These are phyloP conservation scores for Leptobrachium ailaonicum DNA, from an alignment of 2,113 vertebrate species.

Conservation along the genomic window DNA sequence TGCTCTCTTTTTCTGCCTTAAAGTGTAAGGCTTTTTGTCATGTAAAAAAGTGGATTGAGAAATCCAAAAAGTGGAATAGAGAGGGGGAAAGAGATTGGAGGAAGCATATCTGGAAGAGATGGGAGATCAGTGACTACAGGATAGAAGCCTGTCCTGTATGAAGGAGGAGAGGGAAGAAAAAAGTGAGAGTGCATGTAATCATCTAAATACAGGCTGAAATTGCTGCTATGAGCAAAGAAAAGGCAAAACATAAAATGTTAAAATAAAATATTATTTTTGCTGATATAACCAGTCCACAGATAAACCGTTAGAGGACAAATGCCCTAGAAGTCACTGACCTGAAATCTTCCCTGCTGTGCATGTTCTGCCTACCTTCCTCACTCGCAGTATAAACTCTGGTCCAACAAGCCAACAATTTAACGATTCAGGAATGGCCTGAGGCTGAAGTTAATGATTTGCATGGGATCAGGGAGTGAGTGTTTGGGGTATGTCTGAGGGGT, in stretches of 20 bases:
- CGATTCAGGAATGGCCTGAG: slow-evolving; percentile 9
- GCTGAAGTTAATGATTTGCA: slow-evolving; percentile 43
- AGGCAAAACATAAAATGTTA: too few species aligned
- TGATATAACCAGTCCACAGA: not conserved
- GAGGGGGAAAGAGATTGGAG: too few species aligned
- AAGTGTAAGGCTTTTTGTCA: too few species aligned
- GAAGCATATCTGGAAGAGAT: too few species aligned
- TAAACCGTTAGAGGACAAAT: not conserved
- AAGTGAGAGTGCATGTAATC: not conserved
- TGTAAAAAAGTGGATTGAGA: too few species aligned
- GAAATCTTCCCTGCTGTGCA: slow-evolving; percentile 27
- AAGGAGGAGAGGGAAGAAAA: not conserved
- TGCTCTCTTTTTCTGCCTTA: too few species aligned
- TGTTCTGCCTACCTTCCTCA: not conserved
- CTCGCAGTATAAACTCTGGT: not conserved
- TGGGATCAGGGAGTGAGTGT: not conserved
- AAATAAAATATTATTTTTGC: not conserved
- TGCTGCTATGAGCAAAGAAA: too few species aligned
- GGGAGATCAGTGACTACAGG: too few species aligned
- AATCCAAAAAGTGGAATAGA: too few species aligned
- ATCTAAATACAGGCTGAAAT: not conserved
- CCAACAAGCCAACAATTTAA: slow-evolving; percentile 25
- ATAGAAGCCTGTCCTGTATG: too few species aligned
- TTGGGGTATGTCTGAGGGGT: not conserved
- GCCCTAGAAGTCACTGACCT: slow-evolving; percentile 1